Conservation (phyloP, 1,140 invertebrate species). For the Chionoecetes opilio region DNA sequence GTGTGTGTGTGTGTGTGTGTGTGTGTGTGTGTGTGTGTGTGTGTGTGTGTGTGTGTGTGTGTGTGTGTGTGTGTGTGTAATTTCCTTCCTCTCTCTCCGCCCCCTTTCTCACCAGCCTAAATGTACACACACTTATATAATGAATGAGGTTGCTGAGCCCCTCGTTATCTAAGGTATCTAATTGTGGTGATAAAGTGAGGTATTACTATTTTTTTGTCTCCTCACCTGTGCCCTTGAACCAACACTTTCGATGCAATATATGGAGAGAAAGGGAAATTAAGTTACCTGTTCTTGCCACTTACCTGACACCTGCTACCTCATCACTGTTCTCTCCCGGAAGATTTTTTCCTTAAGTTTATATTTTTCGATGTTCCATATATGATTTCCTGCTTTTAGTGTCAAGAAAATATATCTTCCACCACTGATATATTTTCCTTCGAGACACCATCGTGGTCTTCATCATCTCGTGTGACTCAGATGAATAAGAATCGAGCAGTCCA, state of each 20-base stretch:
- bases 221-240: not conserved
- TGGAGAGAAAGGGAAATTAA: not conserved
- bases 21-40: not conserved
- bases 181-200: slow-evolving; percentile 19
- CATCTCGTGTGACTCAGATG: no score
- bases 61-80: not conserved
- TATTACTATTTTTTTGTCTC: not conserved
- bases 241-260: slow-evolving; percentile 9
- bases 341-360: not conserved
- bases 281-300: not conserved
- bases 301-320: no score
- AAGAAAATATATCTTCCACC: no score
- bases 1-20: no score
- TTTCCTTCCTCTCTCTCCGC: not conserved
- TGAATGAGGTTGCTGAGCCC: slow-evolving; percentile 1
- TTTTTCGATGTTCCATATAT: not conserved
- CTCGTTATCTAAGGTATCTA: slow-evolving; percentile 7
- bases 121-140: slow-evolving; percentile 11
- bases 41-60: not conserved
- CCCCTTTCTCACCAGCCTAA: slow-evolving; percentile 15
- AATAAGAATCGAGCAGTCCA: no score
- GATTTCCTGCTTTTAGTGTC: not conserved
- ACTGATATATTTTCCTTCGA: no score
- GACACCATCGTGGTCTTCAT: no score
- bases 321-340: no score